Evolutionary conservation across 1,140 invertebrate genomes (phyloP).

Genomic region (Drosophila repleta): DNA sequence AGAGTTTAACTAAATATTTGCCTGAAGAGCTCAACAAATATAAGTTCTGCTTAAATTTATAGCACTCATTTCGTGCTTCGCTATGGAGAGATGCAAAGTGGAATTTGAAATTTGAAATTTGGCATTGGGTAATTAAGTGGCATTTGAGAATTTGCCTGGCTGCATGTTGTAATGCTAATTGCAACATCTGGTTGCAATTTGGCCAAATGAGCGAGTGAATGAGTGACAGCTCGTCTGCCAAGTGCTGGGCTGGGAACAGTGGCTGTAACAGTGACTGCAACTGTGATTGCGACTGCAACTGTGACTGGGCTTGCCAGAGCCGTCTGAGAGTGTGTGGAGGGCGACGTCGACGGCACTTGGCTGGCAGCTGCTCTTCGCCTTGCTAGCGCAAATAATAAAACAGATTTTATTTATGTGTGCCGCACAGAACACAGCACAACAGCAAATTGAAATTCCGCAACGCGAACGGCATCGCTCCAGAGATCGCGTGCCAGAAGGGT

Average conservation of each 20-base stretch:
- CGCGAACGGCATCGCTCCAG: constrained; percentile 49
- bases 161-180: constrained; percentile 67
- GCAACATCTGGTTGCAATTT: constrained; percentile 67
- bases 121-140: not conserved
- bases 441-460: constrained; percentile 74
- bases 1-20: too few species aligned
- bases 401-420: constrained; percentile 78
- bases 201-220: constrained; percentile 32
- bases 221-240: constrained; percentile 4
- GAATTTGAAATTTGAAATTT: not conserved
- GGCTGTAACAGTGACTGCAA: too few species aligned
- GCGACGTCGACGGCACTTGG: constrained; percentile 44
- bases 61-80: too few species aligned
- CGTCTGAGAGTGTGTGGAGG: not conserved
- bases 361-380: constrained; percentile 54
- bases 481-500: constrained; percentile 49
- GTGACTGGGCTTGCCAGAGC: not conserved
- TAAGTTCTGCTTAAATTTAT: too few species aligned
- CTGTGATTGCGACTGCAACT: too few species aligned
- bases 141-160: not conserved
- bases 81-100: too few species aligned
- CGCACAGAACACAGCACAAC: constrained; percentile 67
- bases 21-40: too few species aligned
- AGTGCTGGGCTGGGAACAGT: not conserved
- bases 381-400: constrained; percentile 70